phyloP scores from a whole-genome alignment of 2,797 vertebrate species.

The Girardinus metallicus region DNA sequence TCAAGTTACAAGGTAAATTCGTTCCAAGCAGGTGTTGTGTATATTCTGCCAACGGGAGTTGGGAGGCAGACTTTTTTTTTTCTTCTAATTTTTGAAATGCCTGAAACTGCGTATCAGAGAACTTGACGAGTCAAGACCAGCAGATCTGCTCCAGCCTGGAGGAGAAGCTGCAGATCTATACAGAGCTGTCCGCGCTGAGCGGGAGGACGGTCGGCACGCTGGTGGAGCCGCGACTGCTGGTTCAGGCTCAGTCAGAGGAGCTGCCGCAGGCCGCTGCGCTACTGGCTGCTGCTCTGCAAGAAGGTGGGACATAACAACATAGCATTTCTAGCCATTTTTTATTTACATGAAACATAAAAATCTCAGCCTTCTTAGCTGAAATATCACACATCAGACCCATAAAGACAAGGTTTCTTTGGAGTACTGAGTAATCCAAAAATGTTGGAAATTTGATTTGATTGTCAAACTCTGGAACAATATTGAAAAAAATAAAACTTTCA shows the following conservation, averaged over 20 bases:
- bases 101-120: constrained; percentile 77
- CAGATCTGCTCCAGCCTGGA: constrained; percentile 91
- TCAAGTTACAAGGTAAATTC: constrained; percentile 86
- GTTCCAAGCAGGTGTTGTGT: neutral
- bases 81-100: neutral
- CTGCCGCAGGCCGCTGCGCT: constrained; percentile 84
- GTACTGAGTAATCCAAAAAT: neutral
- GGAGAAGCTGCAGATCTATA: constrained; percentile 90
- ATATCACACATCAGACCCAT: neutral
- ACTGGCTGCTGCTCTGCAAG: constrained; percentile 87
- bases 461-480: neutral
- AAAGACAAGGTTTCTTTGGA: neutral
- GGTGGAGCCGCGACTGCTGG: constrained; percentile 84
- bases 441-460: neutral
- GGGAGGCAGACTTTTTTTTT: neutral
- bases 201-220: constrained; percentile 72
- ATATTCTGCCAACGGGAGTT: neutral
- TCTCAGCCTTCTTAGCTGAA: neutral
- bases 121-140: constrained; percentile 88
- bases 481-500: neutral
- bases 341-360: neutral
- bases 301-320: constrained; percentile 78
- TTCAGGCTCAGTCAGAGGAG: constrained; percentile 86
- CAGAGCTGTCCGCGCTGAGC: constrained; percentile 80
- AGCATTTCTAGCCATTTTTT: neutral